Base-by-base conservation (phyloP, 2,113 vertebrate genomes). In the Pollachius pollachius region DNA sequence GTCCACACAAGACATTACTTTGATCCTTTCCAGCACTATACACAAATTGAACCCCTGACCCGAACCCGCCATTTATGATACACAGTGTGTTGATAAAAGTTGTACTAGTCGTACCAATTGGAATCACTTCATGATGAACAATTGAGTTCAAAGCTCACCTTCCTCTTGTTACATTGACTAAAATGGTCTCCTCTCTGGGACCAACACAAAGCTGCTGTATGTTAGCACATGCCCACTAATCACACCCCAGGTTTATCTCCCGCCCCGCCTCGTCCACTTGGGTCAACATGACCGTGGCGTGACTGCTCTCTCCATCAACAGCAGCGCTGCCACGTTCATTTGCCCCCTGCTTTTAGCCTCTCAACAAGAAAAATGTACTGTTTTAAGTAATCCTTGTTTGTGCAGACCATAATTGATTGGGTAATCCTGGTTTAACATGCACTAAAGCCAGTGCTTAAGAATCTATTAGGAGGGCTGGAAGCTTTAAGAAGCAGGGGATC, bases 311-410 rank as follows among this genome's bases (percentile, higher is more conserved):
- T 70, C 52, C 85, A 87, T 88, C 86, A 77, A 72, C 83, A 77
- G 62, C 76, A 69, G 74, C 57, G 65, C 70, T 70, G 73, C 76
- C 78, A 76, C 80, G 73, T 89, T 79, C 84, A 85, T 89, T 91
- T 85, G 71, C 65, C 84, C 65, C 84, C 85, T 81, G 87, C 89
- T 91, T 92, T 92, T 91, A 91, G 86, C 83, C 84, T 84, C 75
- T 87, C 83, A 84, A 90, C 85, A 89, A 90, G 92, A 93, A 91
- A 92, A 93, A 93, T 93, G 88, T 91, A 92, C 89, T 92, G 91
- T 93, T 93, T 92, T 92, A 93, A 93, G 92, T 93, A 92, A 93
- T 92, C 91, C 91, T 92, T 92, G 92, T 93, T 93, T 92, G 91
- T 87, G 89, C 91, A 89, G 88, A 87, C 88, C 90, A 91, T 92